These are phyloP conservation scores for Chrysoperla carnea DNA, from an alignment of 1,140 invertebrate species.

Conservation along the genomic window DNA sequence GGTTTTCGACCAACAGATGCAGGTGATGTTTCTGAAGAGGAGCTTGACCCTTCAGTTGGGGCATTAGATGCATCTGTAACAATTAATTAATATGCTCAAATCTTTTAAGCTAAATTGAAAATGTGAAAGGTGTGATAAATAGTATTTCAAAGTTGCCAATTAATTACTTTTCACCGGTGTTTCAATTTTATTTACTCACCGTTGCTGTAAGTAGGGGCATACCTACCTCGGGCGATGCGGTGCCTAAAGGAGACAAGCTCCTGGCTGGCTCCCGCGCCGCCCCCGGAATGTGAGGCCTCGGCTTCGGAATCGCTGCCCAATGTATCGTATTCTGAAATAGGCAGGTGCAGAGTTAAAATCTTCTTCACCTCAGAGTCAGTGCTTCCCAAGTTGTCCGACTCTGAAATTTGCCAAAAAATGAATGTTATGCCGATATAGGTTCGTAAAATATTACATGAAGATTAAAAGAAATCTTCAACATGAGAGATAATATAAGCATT, in stretches of 20 bases:
- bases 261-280: constrained; percentile 26
- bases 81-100: constrained; percentile 12
- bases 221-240: constrained; percentile 30
- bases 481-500: too few relatives aligned
- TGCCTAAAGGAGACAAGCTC: constrained; percentile 38
- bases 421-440: not conserved
- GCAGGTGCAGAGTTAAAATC: constrained; percentile 72
- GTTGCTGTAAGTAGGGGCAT: not conserved
- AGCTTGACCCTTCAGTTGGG: constrained; percentile 45
- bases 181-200: not conserved
- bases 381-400: constrained; percentile 70
- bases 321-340: constrained; percentile 74
- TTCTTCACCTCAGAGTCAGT: constrained; percentile 76
- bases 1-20: constrained; percentile 40
- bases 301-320: constrained; percentile 56
- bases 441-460: not conserved
- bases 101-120: not conserved
- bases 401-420: constrained; percentile 33
- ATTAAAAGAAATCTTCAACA: too few relatives aligned
- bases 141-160: constrained; percentile 4
- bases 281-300: constrained; percentile 30
- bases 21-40: constrained; percentile 49
- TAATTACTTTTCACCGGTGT: constrained; percentile 2
- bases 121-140: not conserved
- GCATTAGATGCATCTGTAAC: constrained; percentile 23